phyloP scores from a whole-genome alignment of 53 echinoderm and acorn worm genomes.

The Antedon mediterranea region DNA sequence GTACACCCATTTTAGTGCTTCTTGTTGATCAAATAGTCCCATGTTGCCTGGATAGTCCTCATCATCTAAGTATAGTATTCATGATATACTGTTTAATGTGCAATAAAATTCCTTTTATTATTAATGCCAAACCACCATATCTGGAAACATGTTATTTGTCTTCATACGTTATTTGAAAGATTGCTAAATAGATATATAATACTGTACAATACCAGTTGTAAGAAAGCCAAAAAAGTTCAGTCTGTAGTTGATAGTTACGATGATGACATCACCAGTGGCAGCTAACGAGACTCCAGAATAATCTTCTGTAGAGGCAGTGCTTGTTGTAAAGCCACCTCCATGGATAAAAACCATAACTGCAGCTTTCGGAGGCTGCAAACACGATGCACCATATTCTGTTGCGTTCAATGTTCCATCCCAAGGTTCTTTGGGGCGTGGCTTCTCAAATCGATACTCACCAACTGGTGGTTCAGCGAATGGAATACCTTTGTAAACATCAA shows the following conservation, averaged over 20 bases:
- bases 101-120: too few relatives aligned
- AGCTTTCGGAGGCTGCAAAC: background rate
- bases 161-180: too few relatives aligned
- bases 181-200: too few relatives aligned
- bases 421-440: slow-evolving; percentile 20
- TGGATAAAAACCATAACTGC: slow-evolving; percentile 59
- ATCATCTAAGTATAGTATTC: too few relatives aligned
- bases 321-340: slow-evolving; percentile 31
- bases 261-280: slow-evolving; percentile 42
- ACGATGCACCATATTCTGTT: slow-evolving; percentile 7
- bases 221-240: background rate
- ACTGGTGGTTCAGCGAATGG: slow-evolving; percentile 75
- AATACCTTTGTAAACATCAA: slow-evolving; percentile 27
- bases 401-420: slow-evolving; percentile 51
- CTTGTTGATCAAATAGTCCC: background rate
- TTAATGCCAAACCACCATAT: too few relatives aligned
- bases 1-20: background rate
- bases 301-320: slow-evolving; percentile 5
- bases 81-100: too few relatives aligned
- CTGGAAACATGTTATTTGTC: too few relatives aligned
- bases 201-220: background rate
- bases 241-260: slow-evolving; percentile 54
- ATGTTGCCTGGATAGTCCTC: background rate
- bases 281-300: slow-evolving; percentile 25
- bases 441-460: slow-evolving; percentile 32